These are phyloP conservation scores for Mastigias papua DNA, from an alignment of 30 jellyfish, hydroid and myxozoan genomes.

Conservation along the genomic window DNA sequence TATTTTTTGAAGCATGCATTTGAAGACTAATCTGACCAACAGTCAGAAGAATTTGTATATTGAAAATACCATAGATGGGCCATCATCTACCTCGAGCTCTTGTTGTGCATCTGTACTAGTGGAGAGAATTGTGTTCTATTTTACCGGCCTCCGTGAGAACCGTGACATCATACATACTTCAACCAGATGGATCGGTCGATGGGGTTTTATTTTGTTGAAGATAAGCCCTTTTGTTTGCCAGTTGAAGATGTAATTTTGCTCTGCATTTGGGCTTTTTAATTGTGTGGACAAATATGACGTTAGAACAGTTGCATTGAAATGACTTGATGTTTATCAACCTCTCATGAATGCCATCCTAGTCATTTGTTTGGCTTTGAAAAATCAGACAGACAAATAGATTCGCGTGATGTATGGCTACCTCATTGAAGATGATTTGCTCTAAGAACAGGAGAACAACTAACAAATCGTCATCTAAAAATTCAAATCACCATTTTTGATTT, in stretches of 20 bases:
- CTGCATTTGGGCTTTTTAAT: neutral
- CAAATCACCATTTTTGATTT: too few relatives aligned
- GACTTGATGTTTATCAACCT: neutral
- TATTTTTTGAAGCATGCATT: too few relatives aligned
- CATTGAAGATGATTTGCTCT: too few relatives aligned
- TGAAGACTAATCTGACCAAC: too few relatives aligned
- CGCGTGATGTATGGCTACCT: neutral
- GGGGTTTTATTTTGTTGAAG: neutral
- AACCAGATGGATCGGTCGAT: slow-evolving; percentile 11
- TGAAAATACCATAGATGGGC: too few relatives aligned
- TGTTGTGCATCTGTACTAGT: too few relatives aligned
- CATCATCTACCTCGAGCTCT: too few relatives aligned
- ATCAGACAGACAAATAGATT: slow-evolving; percentile 7
- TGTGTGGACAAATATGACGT: neutral
- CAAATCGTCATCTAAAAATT: too few relatives aligned
- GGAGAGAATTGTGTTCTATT: too few relatives aligned
- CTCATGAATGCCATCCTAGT: neutral
- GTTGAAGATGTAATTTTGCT: neutral
- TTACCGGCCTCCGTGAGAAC: neutral
- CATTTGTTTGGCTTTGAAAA: neutral
- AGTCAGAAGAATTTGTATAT: too few relatives aligned
- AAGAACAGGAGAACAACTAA: neutral
- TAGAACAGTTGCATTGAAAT: neutral
- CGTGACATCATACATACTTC: neutral
- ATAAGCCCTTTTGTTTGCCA: slow-evolving; percentile 17